These are phyloP conservation scores for Trichopoda pennipes DNA, from an alignment of 2,888 invertebrate species.

Conservation along the genomic window DNA sequence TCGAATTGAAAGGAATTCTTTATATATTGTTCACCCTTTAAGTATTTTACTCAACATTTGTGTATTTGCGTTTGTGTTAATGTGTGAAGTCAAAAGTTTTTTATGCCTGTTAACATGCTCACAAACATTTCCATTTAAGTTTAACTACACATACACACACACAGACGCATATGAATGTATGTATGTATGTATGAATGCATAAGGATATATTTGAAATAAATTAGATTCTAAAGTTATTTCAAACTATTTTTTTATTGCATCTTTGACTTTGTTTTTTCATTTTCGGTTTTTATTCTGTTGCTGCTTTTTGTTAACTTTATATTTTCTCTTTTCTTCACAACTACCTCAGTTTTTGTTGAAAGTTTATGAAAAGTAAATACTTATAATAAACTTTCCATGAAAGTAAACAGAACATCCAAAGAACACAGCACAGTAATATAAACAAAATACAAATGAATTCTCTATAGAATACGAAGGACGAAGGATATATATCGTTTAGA, in stretches of 20 bases:
- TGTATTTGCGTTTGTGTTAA: neutral
- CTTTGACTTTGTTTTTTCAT: conserved; percentile 63
- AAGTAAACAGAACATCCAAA: conserved; percentile 47
- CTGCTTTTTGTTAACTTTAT: conserved; percentile 19
- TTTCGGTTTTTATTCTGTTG: neutral
- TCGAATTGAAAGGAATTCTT: conserved; percentile 34
- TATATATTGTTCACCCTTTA: neutral
- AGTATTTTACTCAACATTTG: neutral
- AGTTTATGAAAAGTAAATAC: conserved; percentile 64
- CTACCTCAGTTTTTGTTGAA: conserved; percentile 35
- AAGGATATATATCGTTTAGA: conserved; percentile 40
- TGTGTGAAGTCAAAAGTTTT: conserved; percentile 38
- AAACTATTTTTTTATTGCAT: conserved; percentile 68
- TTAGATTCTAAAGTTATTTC: conserved; percentile 64
- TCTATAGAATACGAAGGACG: conserved; percentile 37
- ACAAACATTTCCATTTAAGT: neutral
- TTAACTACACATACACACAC: neutral
- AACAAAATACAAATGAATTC: conserved; percentile 27
- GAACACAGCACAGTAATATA: conserved; percentile 11
- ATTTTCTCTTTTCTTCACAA: conserved; percentile 28
- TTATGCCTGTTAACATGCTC: conserved; percentile 28
- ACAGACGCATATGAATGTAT: no score
- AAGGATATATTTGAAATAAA: conserved; percentile 33
- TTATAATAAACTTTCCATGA: conserved; percentile 55
- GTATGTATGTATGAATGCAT: neutral